Conservation (phyloP, 2,888 invertebrate species). For the Drosophila infuscata region DNA sequence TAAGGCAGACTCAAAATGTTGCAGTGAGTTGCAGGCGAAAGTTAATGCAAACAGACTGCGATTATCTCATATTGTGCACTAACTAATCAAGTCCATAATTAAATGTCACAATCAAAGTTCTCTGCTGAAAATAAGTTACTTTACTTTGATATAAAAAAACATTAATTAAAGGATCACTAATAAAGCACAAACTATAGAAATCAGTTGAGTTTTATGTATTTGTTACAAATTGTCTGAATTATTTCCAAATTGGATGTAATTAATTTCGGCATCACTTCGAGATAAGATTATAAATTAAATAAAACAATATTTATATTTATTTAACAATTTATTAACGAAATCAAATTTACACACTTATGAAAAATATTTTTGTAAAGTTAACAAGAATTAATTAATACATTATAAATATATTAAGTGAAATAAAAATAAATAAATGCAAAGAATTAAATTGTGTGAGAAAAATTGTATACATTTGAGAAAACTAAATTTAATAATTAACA, state of each 20-base stretch:
- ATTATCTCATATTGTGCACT: not conserved
- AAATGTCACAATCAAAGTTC: not conserved
- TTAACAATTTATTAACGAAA: not conserved
- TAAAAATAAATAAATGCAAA: not conserved
- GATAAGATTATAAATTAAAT: not conserved
- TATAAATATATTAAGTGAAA: not conserved
- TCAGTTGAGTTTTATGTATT: not conserved
- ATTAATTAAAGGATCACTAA: not conserved
- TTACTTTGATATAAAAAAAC: not conserved
- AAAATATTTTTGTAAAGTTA: not conserved
- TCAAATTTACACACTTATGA: not conserved
- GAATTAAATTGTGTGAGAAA: not conserved
- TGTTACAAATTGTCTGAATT: not conserved
- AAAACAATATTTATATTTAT: not conserved
- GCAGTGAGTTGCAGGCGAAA: slow-evolving; percentile 42
- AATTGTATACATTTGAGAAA: not conserved
- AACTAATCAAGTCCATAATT: not conserved
- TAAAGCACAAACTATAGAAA: not conserved
- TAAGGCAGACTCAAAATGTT: slow-evolving; percentile 26
- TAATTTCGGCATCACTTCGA: not conserved
- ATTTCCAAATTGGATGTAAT: not conserved
- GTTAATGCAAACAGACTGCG: slow-evolving; percentile 29
- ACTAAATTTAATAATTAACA: not conserved
- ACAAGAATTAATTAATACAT: not conserved
- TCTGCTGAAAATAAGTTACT: not conserved